Evolutionary conservation across 2,888 invertebrate genomes (phyloP).

Genomic region (Pristionchus mayeri): DNA sequence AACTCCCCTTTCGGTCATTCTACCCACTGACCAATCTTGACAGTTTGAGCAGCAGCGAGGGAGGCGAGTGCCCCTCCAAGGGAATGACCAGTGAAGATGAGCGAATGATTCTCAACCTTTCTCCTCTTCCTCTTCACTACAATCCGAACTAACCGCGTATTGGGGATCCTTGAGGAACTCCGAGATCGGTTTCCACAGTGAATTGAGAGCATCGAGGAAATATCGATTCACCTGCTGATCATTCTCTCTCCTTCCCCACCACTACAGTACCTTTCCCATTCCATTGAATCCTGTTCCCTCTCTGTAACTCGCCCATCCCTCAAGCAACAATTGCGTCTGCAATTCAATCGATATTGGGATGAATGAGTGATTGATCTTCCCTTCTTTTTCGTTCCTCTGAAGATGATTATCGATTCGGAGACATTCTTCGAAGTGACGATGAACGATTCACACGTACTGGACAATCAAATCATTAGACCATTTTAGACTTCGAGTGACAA

Average conservation of each 20-base stretch:
- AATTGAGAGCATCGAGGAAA: conserved; percentile 66
- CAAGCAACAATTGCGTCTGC: conserved; percentile 68
- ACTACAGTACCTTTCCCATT: conserved; percentile 61
- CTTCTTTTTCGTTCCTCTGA: conserved; percentile 62
- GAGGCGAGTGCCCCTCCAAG: conserved; percentile 27
- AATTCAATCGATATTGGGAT: background rate
- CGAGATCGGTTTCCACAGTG: conserved; percentile 64
- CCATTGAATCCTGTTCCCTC: conserved; percentile 67
- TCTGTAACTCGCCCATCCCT: conserved; percentile 66
- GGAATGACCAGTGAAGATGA: conserved; percentile 40
- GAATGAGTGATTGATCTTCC: background rate
- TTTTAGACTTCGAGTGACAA: background rate
- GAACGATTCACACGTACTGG: conserved; percentile 57
- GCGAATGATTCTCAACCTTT: background rate
- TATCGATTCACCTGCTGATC: conserved; percentile 67
- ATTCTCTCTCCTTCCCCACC: background rate
- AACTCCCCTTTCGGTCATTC: no score
- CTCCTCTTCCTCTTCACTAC: no score
- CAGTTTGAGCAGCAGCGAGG: conserved; percentile 20
- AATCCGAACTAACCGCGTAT: background rate
- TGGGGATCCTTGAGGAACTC: conserved; percentile 33
- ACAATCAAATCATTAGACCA: background rate
- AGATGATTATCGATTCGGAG: conserved; percentile 60
- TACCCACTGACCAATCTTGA: background rate
- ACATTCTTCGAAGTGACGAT: conserved; percentile 55